phyloP scores from a whole-genome alignment of 2,888 invertebrate species.

The Trissolcus brochymenae region DNA sequence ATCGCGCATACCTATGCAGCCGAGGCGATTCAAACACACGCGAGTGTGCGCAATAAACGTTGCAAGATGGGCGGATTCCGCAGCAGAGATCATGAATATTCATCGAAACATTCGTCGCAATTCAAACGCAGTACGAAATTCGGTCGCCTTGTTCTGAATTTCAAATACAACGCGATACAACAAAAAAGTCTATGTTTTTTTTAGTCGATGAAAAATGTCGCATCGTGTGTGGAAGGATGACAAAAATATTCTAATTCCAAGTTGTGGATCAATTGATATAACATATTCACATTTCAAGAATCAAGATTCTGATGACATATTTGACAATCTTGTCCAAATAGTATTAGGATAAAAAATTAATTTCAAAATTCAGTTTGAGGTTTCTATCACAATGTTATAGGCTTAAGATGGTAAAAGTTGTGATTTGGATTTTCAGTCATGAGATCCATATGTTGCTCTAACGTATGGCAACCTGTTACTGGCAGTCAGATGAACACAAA shows the following conservation, averaged over 20 bases:
- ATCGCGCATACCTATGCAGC: constrained; percentile 26
- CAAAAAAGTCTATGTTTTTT: background rate
- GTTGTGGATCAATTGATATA: too few species aligned
- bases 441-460: background rate
- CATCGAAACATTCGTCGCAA: constrained; percentile 23
- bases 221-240: too few species aligned
- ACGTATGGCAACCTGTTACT: background rate
- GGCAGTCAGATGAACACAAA: background rate
- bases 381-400: too few species aligned
- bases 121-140: constrained; percentile 23
- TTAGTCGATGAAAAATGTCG: too few species aligned
- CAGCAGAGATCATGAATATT: constrained; percentile 25
- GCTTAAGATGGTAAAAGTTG: background rate
- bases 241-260: too few species aligned
- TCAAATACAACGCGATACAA: constrained; percentile 12
- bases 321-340: too few species aligned
- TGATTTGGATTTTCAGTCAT: background rate
- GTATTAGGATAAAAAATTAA: too few species aligned
- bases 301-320: too few species aligned
- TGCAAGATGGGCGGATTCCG: constrained; percentile 22
- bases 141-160: constrained; percentile 16
- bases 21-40: constrained; percentile 8
- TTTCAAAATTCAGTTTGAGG: too few species aligned
- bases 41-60: constrained; percentile 28
- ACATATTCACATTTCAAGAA: too few species aligned